Base-by-base conservation (phyloP, 1,140 invertebrate genomes). In the Lordiphosa stackelbergi region DNA sequence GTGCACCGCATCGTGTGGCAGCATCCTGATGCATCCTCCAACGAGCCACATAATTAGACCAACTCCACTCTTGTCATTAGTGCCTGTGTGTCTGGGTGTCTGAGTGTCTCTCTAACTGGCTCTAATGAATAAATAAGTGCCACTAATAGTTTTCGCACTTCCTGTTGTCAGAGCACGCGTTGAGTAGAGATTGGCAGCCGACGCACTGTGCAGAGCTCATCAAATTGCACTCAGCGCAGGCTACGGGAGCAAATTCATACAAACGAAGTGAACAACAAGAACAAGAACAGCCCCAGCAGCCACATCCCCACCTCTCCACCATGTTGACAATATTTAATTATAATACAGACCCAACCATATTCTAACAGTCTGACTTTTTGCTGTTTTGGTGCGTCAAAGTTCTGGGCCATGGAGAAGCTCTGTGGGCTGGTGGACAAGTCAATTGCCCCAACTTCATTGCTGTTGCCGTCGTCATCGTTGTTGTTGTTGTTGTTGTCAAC, bases 111-210 rank as follows among this genome's bases (percentile, higher is more conserved):
- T 83, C 77, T 79, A 83, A 77, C 77, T 83, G 77, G 69, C 78
- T 83, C 77, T 83, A 81, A 81, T 81, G 77, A 81, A 81, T 81
- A 81, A 83, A 81, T 81, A 83, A 83, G 77, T 83, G 77, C 77
- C 77, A 77, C 77, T 81, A 81, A 81, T 81, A 81, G 77, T 81
- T 81, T 81, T 81, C 77, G 77, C 77, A 81, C 77, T 81, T 81
- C 77, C 77, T 81, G 77, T 74, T 63, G 66, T 53, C 59, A 16
- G 58, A 58, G 53, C 48, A 53, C 69, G 40, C 40, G 51, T 40
- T 28, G 38, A 31, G 28, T 8, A 2, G 28, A 31, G 28, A 31
- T 31, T 31, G 28, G 28, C 28, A 31, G 28, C 28, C 28, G 28
- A 8, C 28, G 9, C 11, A 49, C 51, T 3, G 19, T 24, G 35